Evolutionary conservation across 2,113 vertebrate species (phyloP), one percentile per base, ranked within the genome.

Genomic region (Anoplopoma fimbria): DNA sequence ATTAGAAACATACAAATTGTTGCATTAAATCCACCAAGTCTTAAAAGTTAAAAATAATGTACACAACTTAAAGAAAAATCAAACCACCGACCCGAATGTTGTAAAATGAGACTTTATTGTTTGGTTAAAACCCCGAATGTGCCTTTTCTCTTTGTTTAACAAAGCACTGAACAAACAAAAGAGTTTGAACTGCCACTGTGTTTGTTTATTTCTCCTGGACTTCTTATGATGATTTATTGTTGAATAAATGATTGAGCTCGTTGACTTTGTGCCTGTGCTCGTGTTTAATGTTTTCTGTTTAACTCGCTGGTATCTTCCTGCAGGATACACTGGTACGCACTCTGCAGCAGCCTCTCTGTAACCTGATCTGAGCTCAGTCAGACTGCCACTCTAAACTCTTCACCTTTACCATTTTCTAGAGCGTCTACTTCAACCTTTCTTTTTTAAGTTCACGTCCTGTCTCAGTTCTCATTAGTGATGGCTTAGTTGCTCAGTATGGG

Each of bases 381-480:
- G 58, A 51, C 89, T 93, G 92, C 92, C 58, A 93, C 82, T 89
- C 83, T 93, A 94, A 94, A 91, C 93, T 87, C 68, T 93, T 95
- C 93, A 95, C 94, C 94, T 95, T 95, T 95, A 95, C 88, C 94
- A 95, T 94, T 94, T 94, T 80, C 86, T 85, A 62, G 25, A 65
- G 29, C 2, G 65, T 76, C 55, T 1, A n/a, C 64, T 87, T 82
- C 81, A 81, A 85, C 85, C 93, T 92, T 89, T 90, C 74, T 49
- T 33, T n/a, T 68, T 15, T 25, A 36, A 84, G 70, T 0, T 9
- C 67, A 69, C n/a, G 25, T 62, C 77, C 36, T 31, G 68, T 10
- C 36, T 86, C 40, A 8, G 63, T 3, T n/a, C 53, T 40, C 40
- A 14, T n/a, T 62, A 17, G 34, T 61, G 34, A 69, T 25, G 29